Base-by-base conservation (phyloP, 2,888 invertebrate species). In the Amblyjoppa proteus region DNA sequence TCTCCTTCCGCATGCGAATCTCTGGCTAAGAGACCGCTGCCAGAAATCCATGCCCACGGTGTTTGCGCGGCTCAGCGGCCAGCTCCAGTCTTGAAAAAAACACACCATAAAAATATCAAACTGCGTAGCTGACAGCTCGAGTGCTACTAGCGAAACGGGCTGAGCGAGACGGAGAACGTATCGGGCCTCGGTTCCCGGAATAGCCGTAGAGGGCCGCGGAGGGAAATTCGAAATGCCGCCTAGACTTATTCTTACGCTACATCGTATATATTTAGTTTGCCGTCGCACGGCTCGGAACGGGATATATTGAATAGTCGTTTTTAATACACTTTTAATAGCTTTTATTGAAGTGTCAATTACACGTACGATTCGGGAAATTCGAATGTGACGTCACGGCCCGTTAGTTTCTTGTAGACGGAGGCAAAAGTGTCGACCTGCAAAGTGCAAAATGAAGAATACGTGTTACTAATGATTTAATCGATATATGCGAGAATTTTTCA, bases 351-450 rank as follows among this genome's bases (percentile, higher is more conserved):
- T 81, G 84, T 81, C 58, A 87, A 88, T 97, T 97, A 98, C 97
- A 98, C 97, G 96, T 97, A 98, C 92, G 98, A 98, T 96, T 99
- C 99, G 88, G 99, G 99, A 96, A 99, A 99, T 96, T 99, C 99
- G 95, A 99, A 99, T 90, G 97, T 98, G 84, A 99, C 99, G 95
- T 99, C 99, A 94, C 99, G 98, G 91, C 99, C 99, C 91, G 99
- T 99, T 92, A 99, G 95, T 95, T 99, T 99, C 96, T 99, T 99
- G 96, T 99, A 99, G 89, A 99, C 99, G 88, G 99, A 97, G 92
- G 98, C 97, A 95, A 99, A 99, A 88, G 99, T 99, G 94, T 99
- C 99, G 92, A 99, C 97, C 99, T 99, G 95, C 66, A 96, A 96
- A 90, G 94, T 94, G 89, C 90, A 88, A 80, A 88, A 49, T n/a